Base-by-base conservation (phyloP, 1,140 invertebrate genomes). In the Trachymyrmex septentrionalis region DNA sequence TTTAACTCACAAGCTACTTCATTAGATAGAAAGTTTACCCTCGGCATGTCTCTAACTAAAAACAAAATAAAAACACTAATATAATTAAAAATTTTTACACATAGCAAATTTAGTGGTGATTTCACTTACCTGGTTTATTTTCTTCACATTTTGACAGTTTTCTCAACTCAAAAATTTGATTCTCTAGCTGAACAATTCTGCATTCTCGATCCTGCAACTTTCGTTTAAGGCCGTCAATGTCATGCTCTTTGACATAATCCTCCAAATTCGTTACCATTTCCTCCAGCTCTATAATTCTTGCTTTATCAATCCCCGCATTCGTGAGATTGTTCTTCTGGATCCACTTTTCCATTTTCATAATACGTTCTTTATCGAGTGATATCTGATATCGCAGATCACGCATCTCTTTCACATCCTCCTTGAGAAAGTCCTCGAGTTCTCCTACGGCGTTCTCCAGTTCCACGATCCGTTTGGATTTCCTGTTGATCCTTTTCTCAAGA, bases 371-470 rank as follows among this genome's bases (percentile, higher is more conserved):
- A 9, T 91, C 90, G 1, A 78, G 75, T 1, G 87, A 88, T 0
- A 94, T 81, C 50, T 93, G 93, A 19, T 84, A 88, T n/a, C 91
- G 92, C 21, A 95, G 85, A 55, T 91, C 86, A 16, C 92, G 93
- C 27, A 95, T 66, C 34, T 95, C 93, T 48, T 94, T 93, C 5
- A 95, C 87, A 53, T 95, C 94, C 16, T 94, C 92, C 55, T 93
- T 93, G 1, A 95, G 87, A 24, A 93, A 94, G 50, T 92, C 91
- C 67, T 94, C 92, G 57, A 94, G 94, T 34, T 94, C 93, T 0
- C 91, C 86, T 0, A 94, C 90, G 0, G 91, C 91, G 85, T 98
- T 97, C 93, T 98, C 98, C 64, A 98, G 93, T 94, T 98, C 97
- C 88, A 97, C 96, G 88, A 98, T 97, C 77, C 97, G 96, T 85